Conservation (phyloP, 2,113 vertebrate genomes). For the Orientallactaga bullata region DNA sequence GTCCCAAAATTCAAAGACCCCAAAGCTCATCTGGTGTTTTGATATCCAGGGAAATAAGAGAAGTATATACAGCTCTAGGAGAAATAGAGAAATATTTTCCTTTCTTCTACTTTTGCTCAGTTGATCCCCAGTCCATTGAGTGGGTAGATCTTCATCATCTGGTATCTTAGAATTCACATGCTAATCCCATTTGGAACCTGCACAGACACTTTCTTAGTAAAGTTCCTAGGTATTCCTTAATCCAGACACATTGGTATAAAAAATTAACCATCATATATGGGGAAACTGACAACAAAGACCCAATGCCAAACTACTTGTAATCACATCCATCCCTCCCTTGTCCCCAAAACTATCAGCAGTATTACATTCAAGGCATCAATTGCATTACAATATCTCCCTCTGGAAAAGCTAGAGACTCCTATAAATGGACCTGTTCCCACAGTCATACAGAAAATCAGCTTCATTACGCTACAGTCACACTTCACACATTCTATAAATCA, state of each 20-base stretch:
- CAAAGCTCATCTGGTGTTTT: not conserved
- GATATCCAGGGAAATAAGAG: too few species aligned
- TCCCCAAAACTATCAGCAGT: rapidly evolving
- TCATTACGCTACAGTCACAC: constrained; percentile 34
- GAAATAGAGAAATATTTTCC: too few species aligned
- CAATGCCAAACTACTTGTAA: not conserved
- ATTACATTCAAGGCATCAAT: not conserved
- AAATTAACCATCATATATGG: not conserved
- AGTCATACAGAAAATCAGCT: not conserved
- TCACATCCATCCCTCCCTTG: not conserved
- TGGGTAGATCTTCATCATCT: not conserved
- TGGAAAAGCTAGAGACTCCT: not conserved
- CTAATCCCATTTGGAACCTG: not conserved
- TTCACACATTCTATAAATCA: constrained; percentile 30
- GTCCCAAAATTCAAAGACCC: not conserved
- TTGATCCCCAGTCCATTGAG: not conserved
- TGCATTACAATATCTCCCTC: not conserved
- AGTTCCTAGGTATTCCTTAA: not conserved
- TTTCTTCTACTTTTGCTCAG: not conserved
- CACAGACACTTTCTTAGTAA: not conserved
- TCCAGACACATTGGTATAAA: not conserved
- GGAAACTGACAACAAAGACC: not conserved
- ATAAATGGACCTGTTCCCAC: not conserved
- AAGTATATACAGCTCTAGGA: not conserved
- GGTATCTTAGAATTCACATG: not conserved